phyloP scores from a whole-genome alignment of 1,140 invertebrate species.

The Brachionus rotundiformis region DNA sequence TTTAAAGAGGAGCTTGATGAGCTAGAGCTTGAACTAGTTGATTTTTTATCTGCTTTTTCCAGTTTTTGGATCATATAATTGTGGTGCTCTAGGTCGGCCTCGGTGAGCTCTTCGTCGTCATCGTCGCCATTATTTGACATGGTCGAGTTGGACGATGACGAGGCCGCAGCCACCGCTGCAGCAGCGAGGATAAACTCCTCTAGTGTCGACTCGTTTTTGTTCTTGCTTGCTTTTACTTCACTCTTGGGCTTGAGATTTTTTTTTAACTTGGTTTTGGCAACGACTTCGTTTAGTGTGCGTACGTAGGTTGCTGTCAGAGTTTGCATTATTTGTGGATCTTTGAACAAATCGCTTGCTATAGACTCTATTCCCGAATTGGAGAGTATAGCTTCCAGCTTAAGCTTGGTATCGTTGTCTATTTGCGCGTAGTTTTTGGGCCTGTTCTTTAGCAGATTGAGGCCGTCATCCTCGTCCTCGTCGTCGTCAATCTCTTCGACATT shows the following conservation, averaged over 20 bases:
- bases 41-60: background rate
- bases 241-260: background rate
- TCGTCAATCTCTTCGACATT: background rate
- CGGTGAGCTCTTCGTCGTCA: background rate
- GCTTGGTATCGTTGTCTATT: slow-evolving; percentile 40
- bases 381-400: slow-evolving; percentile 18
- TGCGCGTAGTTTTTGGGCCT: background rate
- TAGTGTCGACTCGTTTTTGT: slow-evolving; percentile 24
- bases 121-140: background rate
- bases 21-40: background rate
- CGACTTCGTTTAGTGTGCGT: slow-evolving; percentile 45
- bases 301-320: slow-evolving; percentile 43
- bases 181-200: slow-evolving; percentile 42
- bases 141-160: background rate
- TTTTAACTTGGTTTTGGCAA: slow-evolving; percentile 34
- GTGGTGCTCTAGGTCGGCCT: background rate
- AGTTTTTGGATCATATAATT: slow-evolving; percentile 31
- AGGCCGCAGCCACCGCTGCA: slow-evolving; percentile 37
- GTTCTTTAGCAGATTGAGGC: slow-evolving; percentile 23
- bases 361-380: slow-evolving; percentile 47
- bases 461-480: slow-evolving; percentile 26
- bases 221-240: background rate
- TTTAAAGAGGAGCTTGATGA: background rate
- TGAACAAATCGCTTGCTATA: slow-evolving; percentile 37
- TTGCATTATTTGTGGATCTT: slow-evolving; percentile 52